phyloP scores from a whole-genome alignment of 2,888 invertebrate genomes.

The Cybosia mesomella region DNA sequence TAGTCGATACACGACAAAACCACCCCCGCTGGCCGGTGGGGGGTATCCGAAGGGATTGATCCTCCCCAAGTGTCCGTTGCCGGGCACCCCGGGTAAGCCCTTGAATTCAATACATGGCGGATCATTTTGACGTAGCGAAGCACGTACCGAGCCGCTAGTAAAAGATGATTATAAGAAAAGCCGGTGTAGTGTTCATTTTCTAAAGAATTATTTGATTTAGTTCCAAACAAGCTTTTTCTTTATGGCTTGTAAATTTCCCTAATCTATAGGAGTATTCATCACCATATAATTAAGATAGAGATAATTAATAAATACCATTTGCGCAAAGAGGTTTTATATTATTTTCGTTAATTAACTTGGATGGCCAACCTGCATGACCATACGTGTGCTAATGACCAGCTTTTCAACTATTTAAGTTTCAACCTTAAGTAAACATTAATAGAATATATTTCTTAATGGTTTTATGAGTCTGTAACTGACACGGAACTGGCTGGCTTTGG shows the following conservation, averaged over 20 bases:
- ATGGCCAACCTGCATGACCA: slow-evolving; percentile 41
- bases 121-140: too few species aligned
- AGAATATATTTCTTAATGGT: slow-evolving; percentile 15
- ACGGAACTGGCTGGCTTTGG: slow-evolving; percentile 48
- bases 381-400: slow-evolving; percentile 36
- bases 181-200: background rate
- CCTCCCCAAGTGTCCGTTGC: too few species aligned
- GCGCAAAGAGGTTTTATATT: slow-evolving; percentile 34
- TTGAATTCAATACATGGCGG: too few species aligned
- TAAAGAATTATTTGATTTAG: background rate
- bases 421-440: slow-evolving; percentile 9
- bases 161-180: background rate
- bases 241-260: background rate
- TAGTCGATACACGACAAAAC: too few species aligned
- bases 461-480: slow-evolving; percentile 46
- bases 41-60: too few species aligned
- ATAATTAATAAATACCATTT: slow-evolving; percentile 25
- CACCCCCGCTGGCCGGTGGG: too few species aligned
- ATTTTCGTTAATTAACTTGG: slow-evolving; percentile 43
- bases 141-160: too few species aligned
- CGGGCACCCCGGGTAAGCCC: too few species aligned
- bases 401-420: slow-evolving; percentile 11
- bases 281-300: slow-evolving; percentile 6
- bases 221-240: slow-evolving; percentile 25
- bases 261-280: slow-evolving; percentile 6